A percentile compares a stretch with the other conserved stretches of the same genome.
These are phyloP conservation scores for Torymus tubicola DNA, from an alignment of 2,888 invertebrate species.

Conservation along the genomic window DNA sequence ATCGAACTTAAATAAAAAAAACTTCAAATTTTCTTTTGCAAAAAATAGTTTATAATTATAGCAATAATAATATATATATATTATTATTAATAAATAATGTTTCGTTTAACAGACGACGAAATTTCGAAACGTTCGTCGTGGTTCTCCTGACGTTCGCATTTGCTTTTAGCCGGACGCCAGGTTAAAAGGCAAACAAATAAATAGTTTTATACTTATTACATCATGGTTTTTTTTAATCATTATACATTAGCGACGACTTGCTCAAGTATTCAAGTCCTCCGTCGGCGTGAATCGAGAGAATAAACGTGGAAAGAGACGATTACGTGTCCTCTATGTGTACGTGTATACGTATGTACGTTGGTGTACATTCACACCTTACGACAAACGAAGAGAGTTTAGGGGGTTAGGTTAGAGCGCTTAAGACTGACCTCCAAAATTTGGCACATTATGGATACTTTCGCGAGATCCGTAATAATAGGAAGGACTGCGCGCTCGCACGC, in stretches of 20 bases:
- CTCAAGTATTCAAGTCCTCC: not conserved
- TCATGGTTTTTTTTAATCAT: conserved; percentile 17
- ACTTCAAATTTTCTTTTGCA: conserved; percentile 38
- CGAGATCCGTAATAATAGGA: conserved; percentile 59
- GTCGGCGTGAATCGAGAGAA: conserved; percentile 11
- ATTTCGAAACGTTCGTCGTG: conserved; percentile 40
- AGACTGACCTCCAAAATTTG: conserved; percentile 67
- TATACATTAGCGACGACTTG: conserved; percentile 32
- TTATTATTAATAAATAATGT: conserved; percentile 46
- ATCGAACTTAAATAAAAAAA: conserved; percentile 42
- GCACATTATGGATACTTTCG: conserved; percentile 65
- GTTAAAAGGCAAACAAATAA: conserved; percentile 50
- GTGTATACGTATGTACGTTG: not conserved
- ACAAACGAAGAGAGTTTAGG: conserved; percentile 51
- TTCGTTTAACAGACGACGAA: conserved; percentile 27
- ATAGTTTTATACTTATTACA: conserved; percentile 23
- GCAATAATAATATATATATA: conserved; percentile 33
- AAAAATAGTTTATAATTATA: conserved; percentile 27
- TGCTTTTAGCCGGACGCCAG: conserved; percentile 27
- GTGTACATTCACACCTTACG: conserved; percentile 29
- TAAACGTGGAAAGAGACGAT: conserved; percentile 28
- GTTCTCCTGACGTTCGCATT: conserved; percentile 31
- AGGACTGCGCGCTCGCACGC: conserved; percentile 56
- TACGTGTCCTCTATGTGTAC: not conserved
- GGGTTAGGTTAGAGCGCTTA: conserved; percentile 61